These are phyloP conservation scores for Pachycephala philippinensis DNA, from an alignment of 2,113 vertebrate genomes.

Conservation along the genomic window DNA sequence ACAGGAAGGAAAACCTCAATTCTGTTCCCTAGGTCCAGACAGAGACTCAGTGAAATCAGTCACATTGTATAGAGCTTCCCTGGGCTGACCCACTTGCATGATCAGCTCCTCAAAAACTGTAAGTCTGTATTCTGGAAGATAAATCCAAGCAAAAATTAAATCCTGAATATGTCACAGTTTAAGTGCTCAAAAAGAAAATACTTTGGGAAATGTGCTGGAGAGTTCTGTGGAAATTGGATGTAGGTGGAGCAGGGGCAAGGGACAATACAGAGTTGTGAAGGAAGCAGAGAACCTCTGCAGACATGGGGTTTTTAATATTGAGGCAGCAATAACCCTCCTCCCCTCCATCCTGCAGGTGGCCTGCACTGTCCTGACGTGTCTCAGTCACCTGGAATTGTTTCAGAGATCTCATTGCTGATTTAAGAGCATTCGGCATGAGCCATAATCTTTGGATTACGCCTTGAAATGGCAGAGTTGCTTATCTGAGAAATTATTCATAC, in stretches of 20 bases:
- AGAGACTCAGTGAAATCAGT: not conserved
- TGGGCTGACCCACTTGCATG: not conserved
- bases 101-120: not conserved
- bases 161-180: not conserved
- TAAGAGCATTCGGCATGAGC: not conserved
- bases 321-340: not conserved
- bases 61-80: not conserved
- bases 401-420: not conserved
- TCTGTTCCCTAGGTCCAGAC: not conserved
- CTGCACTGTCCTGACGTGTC: not conserved
- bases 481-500: fast-evolving
- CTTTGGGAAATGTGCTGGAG: not conserved
- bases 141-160: not conserved
- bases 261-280: not conserved
- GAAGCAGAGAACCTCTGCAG: not conserved
- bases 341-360: not conserved
- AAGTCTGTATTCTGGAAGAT: not conserved
- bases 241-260: not conserved
- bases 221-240: not conserved
- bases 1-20: not conserved
- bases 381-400: not conserved
- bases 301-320: fast-evolving
- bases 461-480: not conserved
- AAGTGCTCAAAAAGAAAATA: not conserved
- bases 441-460: not conserved